phyloP scores from a whole-genome alignment of 2,888 invertebrate genomes.

The Camptogramma bilineatum region DNA sequence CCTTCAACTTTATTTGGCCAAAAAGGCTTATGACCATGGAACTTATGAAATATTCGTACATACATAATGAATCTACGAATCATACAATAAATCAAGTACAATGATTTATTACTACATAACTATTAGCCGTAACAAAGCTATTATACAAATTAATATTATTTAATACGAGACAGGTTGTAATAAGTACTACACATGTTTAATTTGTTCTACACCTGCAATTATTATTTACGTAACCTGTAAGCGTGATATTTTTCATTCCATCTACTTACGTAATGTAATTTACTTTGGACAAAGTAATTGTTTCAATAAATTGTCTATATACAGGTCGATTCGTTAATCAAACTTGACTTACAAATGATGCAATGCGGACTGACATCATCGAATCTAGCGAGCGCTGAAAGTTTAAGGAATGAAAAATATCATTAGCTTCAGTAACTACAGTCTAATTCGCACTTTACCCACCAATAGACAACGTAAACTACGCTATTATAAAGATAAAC shows the following conservation, averaged over 20 bases:
- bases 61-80: neutral
- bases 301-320: constrained; percentile 31
- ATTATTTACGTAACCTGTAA: constrained; percentile 32
- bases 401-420: constrained; percentile 74
- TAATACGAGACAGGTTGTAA: constrained; percentile 6
- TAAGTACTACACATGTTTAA: constrained; percentile 10
- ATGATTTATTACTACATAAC: neutral
- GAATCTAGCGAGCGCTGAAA: constrained; percentile 74
- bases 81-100: neutral
- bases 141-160: constrained; percentile 10
- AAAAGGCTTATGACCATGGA: too few relatives aligned
- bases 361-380: constrained; percentile 57
- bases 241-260: constrained; percentile 64
- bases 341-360: constrained; percentile 65
- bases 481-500: neutral
- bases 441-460: constrained; percentile 26
- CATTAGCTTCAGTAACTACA: constrained; percentile 24
- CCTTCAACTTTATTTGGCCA: too few relatives aligned
- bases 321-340: constrained; percentile 41
- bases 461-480: constrained; percentile 10
- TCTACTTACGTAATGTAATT: constrained; percentile 52
- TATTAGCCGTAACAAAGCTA: neutral
- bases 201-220: constrained; percentile 25
- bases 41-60: neutral
- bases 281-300: constrained; percentile 36